phyloP scores from a whole-genome alignment of 2,797 vertebrate species.

The Mallotus villosus region DNA sequence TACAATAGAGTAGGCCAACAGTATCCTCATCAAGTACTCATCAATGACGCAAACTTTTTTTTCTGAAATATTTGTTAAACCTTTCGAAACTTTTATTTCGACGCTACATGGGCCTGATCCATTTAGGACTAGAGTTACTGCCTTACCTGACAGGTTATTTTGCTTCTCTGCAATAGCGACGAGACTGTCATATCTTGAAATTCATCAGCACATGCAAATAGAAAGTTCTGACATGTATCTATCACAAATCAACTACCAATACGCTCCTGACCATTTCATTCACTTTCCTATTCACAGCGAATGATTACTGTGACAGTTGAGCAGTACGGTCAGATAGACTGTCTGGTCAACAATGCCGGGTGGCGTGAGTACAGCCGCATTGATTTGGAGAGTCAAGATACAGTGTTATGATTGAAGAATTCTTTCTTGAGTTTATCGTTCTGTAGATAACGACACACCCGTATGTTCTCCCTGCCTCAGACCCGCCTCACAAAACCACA shows the following conservation, averaged over 20 bases:
- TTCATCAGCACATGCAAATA: background rate
- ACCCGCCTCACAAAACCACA: slow-evolving; percentile 75
- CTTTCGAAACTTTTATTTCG: too few relatives aligned
- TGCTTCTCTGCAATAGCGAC: background rate
- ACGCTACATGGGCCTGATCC: too few relatives aligned
- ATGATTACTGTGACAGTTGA: slow-evolving; percentile 67
- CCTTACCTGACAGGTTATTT: background rate
- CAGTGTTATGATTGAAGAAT: too few relatives aligned
- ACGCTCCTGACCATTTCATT: background rate
- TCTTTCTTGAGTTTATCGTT: too few relatives aligned
- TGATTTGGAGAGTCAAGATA: too few relatives aligned
- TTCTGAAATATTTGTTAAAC: too few relatives aligned
- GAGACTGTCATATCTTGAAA: background rate
- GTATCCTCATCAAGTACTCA: too few relatives aligned
- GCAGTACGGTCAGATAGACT: slow-evolving; percentile 75
- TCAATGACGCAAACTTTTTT: too few relatives aligned
- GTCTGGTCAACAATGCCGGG: slow-evolving; percentile 85
- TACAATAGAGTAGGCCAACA: too few relatives aligned
- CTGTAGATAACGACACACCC: background rate
- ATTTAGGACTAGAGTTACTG: too few relatives aligned
- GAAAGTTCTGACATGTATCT: too few relatives aligned
- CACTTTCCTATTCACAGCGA: slow-evolving; percentile 54
- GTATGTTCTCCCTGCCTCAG: slow-evolving; percentile 51
- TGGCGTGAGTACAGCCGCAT: slow-evolving; percentile 72
- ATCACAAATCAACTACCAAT: too few relatives aligned